Evolutionary conservation across 1,140 invertebrate genomes (phyloP), one percentile per base, ranked within the genome.

Genomic region (Leptonema lineaticorne): DNA sequence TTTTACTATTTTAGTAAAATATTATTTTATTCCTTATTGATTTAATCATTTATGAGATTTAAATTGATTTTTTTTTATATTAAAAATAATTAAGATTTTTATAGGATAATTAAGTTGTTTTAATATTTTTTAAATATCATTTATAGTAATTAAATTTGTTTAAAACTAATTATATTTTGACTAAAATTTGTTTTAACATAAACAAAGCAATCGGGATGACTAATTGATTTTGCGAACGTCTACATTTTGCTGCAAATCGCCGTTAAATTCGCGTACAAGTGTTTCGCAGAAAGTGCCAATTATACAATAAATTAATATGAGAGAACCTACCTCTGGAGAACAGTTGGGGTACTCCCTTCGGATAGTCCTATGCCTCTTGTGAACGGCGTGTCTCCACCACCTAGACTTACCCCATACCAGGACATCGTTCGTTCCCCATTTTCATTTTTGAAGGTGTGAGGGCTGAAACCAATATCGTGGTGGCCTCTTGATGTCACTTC

Each of bases 401-500:
- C 20, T 41, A 9, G 33, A 41, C 8, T 8, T 8, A 37, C 33
- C n/a, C 33, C 8, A 37, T n/a, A 37, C 8, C 8, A n/a, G 33
- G 8, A 37, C 8, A n/a, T 37, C n/a, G n/a, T n/a, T n/a, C n/a
- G n/a, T n/a, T n/a, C n/a, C 30, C 30, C 30, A 5, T 11, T 11
- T 22, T 53, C 26, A 2, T 4, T 24, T n/a, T 20, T 8, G 37
- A 22, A 66, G 63, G 59, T 65, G 67, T 63, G 62, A 59, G 65
- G 57, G 69, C 66, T 69, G 65, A 72, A 72, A 72, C 68, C 71
- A 72, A 72, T 72, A 72, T 72, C 68, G 64, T 68, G 64, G 71
- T 69, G 60, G 71, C 64, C 71, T 68, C 71, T 72, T 69, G 68
- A 72, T 72, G 71, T 72, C 71, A 72, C 71, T 72, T 69, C 71